These are phyloP conservation scores for Scatophagus argus DNA, from an alignment of 2,113 vertebrate species.

Conservation along the genomic window DNA sequence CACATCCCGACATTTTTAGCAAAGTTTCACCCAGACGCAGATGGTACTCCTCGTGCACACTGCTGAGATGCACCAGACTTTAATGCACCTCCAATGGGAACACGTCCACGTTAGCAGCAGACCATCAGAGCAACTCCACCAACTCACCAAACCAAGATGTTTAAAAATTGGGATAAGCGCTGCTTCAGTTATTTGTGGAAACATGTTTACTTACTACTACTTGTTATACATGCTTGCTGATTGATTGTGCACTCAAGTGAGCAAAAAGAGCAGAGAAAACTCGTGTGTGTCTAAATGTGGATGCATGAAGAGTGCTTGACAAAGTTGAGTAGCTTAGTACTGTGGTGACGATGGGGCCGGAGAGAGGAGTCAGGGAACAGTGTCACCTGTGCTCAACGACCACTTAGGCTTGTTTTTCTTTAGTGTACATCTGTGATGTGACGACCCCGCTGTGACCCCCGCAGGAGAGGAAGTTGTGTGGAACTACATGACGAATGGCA, in stretches of 20 bases:
- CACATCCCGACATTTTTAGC: too few species aligned
- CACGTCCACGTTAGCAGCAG: too few species aligned
- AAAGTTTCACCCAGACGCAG: too few species aligned
- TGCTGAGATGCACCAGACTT: too few species aligned
- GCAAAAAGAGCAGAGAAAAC: neutral
- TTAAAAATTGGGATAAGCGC: neutral
- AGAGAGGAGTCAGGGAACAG: neutral
- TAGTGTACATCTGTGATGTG: neutral
- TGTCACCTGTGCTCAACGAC: neutral
- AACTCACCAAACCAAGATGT: neutral
- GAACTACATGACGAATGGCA: conserved; percentile 9
- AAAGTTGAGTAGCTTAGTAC: neutral
- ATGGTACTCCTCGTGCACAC: too few species aligned
- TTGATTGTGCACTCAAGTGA: neutral
- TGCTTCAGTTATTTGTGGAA: neutral
- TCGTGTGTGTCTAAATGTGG: conserved; percentile 8
- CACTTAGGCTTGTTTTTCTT: neutral
- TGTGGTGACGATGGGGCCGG: neutral
- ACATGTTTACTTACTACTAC: neutral
- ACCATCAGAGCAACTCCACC: too few species aligned
- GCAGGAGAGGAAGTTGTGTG: conserved; percentile 23
- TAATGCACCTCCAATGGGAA: too few species aligned
- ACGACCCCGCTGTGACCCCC: conserved; percentile 29
- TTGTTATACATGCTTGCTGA: neutral
- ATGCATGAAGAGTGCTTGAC: conserved; percentile 1